These are phyloP conservation scores for Gasterosteus aculeatus DNA, from an alignment of 2,113 vertebrate genomes.

Conservation along the genomic window DNA sequence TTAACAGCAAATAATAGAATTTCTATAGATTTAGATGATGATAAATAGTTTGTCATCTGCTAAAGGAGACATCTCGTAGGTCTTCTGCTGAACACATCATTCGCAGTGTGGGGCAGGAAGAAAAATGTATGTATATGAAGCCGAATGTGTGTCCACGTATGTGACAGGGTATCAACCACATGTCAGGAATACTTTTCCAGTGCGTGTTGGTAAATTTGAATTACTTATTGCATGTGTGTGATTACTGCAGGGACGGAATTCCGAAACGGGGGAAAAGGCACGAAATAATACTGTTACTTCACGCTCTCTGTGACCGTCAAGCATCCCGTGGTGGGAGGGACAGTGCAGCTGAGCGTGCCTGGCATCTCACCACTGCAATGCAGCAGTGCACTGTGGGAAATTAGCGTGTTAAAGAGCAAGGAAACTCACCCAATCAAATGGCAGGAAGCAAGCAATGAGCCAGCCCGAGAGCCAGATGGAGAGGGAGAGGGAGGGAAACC, in stretches of 20 bases:
- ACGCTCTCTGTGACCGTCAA: slow-evolving; percentile 34
- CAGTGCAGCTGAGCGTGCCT: slow-evolving; percentile 54
- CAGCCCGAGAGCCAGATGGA: slow-evolving; percentile 75
- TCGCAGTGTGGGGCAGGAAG: neutral
- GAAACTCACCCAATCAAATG: slow-evolving; percentile 79
- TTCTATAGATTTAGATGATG: neutral
- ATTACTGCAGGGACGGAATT: slow-evolving; percentile 27
- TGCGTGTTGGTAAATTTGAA: neutral
- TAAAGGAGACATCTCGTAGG: slow-evolving; percentile 27
- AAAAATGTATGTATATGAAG: neutral
- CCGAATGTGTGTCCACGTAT: neutral
- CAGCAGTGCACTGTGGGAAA: slow-evolving; percentile 77
- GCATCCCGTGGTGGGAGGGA: slow-evolving; percentile 42
- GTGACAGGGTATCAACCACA: neutral
- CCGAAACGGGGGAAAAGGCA: slow-evolving; percentile 18
- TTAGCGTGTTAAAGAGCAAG: slow-evolving; percentile 67
- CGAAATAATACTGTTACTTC: slow-evolving; percentile 29
- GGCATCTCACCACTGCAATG: slow-evolving; percentile 69
- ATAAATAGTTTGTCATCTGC: neutral
- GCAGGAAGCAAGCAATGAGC: slow-evolving; percentile 81
- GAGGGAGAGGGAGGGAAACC: slow-evolving; percentile 38
- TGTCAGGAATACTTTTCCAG: neutral
- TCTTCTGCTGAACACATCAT: neutral
- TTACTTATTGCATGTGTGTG: slow-evolving; percentile 1
- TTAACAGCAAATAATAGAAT: neutral